These are phyloP conservation scores for Stenotaenia linearis DNA, from an alignment of 2,888 invertebrate species.

Conservation along the genomic window DNA sequence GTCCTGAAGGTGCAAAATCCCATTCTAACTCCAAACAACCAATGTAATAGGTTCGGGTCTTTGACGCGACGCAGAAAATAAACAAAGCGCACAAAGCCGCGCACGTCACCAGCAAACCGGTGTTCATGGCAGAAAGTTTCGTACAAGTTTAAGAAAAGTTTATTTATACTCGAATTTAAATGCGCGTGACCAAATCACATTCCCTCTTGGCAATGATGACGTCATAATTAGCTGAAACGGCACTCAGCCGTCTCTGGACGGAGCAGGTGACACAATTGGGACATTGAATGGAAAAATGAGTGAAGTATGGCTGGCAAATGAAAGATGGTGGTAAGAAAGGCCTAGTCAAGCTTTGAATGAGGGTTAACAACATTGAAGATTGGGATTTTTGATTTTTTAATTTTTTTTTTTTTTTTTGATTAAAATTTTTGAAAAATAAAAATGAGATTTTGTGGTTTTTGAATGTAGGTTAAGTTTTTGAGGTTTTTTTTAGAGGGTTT, in stretches of 20 bases:
- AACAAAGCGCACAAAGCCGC: neutral
- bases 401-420: too few relatives aligned
- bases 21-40: constrained; percentile 38
- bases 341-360: too few relatives aligned
- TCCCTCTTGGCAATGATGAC: neutral
- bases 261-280: neutral
- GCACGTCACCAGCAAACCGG: neutral
- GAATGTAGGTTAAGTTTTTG: too few relatives aligned
- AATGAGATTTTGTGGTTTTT: too few relatives aligned
- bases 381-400: too few relatives aligned
- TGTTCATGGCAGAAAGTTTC: neutral
- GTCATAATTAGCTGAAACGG: neutral
- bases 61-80: neutral
- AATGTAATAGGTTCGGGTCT: constrained; percentile 35
- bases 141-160: neutral
- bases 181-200: neutral
- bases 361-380: too few relatives aligned
- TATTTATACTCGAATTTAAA: neutral
- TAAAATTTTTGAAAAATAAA: too few relatives aligned
- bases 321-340: too few relatives aligned
- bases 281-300: neutral
- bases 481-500: too few relatives aligned
- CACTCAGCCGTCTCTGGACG: neutral
- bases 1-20: constrained; percentile 37
- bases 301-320: too few relatives aligned